phyloP scores from a whole-genome alignment of 2,113 vertebrate species.

The Daphoenositta chrysoptera region DNA sequence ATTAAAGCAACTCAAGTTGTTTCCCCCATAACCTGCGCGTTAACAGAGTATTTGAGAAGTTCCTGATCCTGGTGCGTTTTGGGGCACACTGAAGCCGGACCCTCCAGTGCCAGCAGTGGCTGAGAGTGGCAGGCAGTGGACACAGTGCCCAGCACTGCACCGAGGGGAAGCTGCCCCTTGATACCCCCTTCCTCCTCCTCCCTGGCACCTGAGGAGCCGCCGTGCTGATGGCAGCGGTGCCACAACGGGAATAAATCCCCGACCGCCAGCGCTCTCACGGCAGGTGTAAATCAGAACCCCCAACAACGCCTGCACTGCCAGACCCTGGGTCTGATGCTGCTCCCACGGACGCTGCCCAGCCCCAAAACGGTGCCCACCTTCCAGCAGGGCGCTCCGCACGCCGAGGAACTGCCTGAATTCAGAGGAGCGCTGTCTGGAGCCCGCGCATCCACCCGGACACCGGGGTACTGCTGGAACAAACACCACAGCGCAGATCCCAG shows the following conservation, averaged over 20 bases:
- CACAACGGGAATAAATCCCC: not conserved
- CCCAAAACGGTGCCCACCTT: not conserved
- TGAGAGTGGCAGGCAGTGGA: not conserved
- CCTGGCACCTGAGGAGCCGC: not conserved
- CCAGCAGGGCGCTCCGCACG: accelerated
- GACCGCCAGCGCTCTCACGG: not conserved
- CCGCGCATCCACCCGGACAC: accelerated
- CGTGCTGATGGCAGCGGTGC: not conserved
- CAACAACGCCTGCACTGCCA: not conserved
- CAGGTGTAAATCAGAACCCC: not conserved
- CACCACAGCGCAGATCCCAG: not conserved
- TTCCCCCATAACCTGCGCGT: not conserved
- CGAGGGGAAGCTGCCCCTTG: not conserved
- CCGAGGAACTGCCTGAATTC: not conserved
- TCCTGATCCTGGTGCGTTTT: not conserved
- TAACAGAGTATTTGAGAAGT: not conserved
- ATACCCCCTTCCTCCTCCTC: not conserved
- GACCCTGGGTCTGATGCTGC: not conserved
- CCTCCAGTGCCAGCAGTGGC: not conserved
- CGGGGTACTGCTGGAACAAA: not conserved
- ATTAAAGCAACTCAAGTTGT: not conserved
- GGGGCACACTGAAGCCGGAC: accelerated
- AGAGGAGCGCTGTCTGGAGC: not conserved
- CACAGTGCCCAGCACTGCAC: not conserved
- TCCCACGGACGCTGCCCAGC: not conserved